Conservation (phyloP, 1,140 invertebrate species). For the Pemphigus obesinymphae region DNA sequence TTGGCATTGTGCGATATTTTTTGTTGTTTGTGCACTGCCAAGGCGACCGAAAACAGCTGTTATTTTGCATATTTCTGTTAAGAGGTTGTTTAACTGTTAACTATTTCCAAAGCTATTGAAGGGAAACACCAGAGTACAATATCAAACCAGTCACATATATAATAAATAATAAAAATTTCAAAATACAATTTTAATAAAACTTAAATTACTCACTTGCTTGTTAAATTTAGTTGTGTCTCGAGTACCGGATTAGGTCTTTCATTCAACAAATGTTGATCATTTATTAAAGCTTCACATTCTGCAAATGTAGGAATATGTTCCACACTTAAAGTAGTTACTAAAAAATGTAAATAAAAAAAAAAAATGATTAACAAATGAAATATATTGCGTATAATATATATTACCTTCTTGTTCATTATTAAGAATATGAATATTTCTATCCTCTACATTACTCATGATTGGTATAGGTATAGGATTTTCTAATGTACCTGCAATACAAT, state of each 20-base stretch:
- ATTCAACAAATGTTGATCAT: constrained; percentile 70
- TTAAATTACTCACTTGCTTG: constrained; percentile 59
- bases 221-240: constrained; percentile 63
- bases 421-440: constrained; percentile 39
- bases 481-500: neutral
- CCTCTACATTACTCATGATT: constrained; percentile 36
- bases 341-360: too few relatives aligned
- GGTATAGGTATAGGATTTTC: constrained; percentile 42
- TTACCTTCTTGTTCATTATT: constrained; percentile 40
- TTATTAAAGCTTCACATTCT: constrained; percentile 85
- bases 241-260: constrained; percentile 74
- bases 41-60: too few relatives aligned
- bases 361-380: neutral
- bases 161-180: too few relatives aligned
- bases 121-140: too few relatives aligned
- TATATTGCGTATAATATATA: neutral
- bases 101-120: too few relatives aligned
- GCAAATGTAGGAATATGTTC: constrained; percentile 60
- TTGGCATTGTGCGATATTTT: too few relatives aligned
- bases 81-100: too few relatives aligned
- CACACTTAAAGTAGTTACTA: constrained; percentile 29
- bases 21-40: too few relatives aligned
- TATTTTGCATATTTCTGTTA: too few relatives aligned
- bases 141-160: too few relatives aligned
- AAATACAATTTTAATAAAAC: too few relatives aligned